These are phyloP conservation scores for Zalophus californianus DNA, from an alignment of 2,797 vertebrate species.

Conservation along the genomic window DNA sequence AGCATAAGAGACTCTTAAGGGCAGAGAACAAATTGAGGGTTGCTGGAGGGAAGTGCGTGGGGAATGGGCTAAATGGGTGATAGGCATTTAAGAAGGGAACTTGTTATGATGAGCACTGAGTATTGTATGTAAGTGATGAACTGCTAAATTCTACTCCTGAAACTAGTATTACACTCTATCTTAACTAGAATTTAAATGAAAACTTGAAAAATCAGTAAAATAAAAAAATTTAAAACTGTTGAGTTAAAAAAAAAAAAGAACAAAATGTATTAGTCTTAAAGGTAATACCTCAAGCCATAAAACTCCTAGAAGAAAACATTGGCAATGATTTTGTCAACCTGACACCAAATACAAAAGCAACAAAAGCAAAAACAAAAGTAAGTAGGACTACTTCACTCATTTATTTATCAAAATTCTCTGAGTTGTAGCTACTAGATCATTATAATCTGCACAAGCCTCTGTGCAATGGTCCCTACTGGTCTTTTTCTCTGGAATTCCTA, in stretches of 20 bases:
- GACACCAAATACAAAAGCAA: neutral
- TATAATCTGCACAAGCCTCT: neutral
- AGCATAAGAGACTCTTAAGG: neutral
- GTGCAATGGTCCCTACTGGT: neutral
- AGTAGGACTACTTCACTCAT: neutral
- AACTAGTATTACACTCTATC: neutral
- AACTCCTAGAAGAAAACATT: neutral
- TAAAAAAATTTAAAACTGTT: neutral
- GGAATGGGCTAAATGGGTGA: neutral
- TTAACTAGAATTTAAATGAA: neutral
- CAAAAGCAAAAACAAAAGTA: neutral
- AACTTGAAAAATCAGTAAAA: neutral
- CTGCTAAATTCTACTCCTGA: neutral
- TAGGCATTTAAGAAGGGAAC: neutral
- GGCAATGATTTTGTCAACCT: neutral
- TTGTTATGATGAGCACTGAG: neutral
- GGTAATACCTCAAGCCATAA: neutral
- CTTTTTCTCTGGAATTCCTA: constrained; percentile 1
- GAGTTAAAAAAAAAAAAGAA: neutral
- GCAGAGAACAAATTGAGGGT: neutral
- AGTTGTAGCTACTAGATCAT: neutral
- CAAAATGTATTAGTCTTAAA: neutral
- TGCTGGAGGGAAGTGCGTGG: neutral
- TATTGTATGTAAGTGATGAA: neutral
- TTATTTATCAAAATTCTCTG: neutral